Percentiles rank a stretch among this genome's conserved stretches.
Conservation (phyloP, 2,113 vertebrate species). For the Platichthys flesus region DNA sequence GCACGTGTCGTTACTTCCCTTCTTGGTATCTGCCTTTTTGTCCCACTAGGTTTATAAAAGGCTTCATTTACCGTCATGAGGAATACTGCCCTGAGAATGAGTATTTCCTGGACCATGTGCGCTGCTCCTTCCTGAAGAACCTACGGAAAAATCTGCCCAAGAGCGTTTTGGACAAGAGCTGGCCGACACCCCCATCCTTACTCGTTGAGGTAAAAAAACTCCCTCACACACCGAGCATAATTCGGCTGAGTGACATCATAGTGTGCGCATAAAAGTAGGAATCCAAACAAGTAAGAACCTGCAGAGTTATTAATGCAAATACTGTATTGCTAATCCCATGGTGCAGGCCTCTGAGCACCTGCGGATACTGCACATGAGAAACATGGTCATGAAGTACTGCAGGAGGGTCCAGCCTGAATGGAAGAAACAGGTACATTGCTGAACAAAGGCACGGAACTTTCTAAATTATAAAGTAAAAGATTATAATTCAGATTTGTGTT, state of each 20-base stretch:
- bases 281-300: neutral
- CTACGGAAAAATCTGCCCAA: conserved; percentile 88
- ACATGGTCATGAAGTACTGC: conserved; percentile 95
- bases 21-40: neutral
- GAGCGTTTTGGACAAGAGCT: conserved; percentile 90
- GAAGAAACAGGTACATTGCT: conserved; percentile 90
- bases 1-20: neutral
- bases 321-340: neutral
- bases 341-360: conserved; percentile 89
- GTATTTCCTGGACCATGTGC: conserved; percentile 93
- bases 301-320: neutral
- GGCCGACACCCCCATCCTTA: conserved; percentile 89
- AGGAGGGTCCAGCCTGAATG: conserved; percentile 93
- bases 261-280: neutral
- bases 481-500: neutral
- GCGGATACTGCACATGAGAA: conserved; percentile 87
- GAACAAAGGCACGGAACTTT: neutral
- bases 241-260: neutral
- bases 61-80: conserved; percentile 93
- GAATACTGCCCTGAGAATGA: conserved; percentile 91
- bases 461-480: neutral
- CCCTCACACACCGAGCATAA: neutral
- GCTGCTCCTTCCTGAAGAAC: conserved; percentile 92
- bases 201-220: conserved; percentile 85
- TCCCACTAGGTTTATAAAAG: conserved; percentile 89